phyloP scores from a whole-genome alignment of 2,113 vertebrate species.

The Charadrius vociferus region DNA sequence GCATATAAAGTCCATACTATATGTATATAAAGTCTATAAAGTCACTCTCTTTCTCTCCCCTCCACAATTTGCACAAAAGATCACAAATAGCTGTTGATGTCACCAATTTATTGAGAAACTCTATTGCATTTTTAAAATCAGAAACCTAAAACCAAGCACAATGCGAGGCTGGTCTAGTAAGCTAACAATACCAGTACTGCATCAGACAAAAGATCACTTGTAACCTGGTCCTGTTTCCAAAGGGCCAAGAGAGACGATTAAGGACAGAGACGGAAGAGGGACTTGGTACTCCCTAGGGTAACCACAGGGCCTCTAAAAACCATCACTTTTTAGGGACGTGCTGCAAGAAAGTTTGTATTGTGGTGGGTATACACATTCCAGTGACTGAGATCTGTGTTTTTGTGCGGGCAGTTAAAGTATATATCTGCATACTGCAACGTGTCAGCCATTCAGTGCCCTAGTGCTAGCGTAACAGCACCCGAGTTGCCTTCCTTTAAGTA shows the following conservation, averaged over 20 bases:
- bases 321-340: background rate
- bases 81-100: background rate
- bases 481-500: background rate
- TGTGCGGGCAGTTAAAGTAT: background rate
- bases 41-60: background rate
- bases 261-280: background rate
- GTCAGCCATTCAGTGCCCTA: background rate
- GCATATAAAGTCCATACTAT: too few relatives aligned
- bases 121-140: background rate
- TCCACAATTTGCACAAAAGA: background rate
- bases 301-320: background rate
- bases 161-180: background rate
- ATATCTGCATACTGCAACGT: rapidly evolving
- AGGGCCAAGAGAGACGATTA: background rate
- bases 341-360: background rate
- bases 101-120: background rate
- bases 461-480: background rate
- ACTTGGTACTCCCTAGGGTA: rapidly evolving
- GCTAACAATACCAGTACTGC: background rate
- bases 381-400: background rate
- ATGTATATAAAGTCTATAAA: too few relatives aligned
- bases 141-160: background rate
- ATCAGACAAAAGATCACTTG: background rate
- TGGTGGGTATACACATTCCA: background rate
- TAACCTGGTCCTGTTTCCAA: background rate